A percentile compares a stretch with the other conserved stretches of the same genome.
Conservation (phyloP, 2,888 invertebrate genomes). For the Idaea straminata region DNA sequence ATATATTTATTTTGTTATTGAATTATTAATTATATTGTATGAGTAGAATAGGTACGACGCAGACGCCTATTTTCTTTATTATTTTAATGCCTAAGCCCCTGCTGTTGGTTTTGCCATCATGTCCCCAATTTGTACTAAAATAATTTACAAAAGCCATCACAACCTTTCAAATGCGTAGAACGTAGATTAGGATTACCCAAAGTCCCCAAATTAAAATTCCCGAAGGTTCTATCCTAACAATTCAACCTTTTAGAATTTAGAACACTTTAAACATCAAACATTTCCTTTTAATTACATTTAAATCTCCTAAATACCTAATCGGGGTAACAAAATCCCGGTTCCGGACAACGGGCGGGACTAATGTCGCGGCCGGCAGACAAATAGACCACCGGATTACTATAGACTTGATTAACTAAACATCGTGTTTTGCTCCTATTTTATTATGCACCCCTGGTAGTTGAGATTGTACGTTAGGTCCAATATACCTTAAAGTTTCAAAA, state of each 20-base stretch:
- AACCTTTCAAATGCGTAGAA: constrained; percentile 10
- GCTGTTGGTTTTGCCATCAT: not conserved
- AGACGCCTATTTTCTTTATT: too few species aligned
- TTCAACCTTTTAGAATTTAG: constrained; percentile 28
- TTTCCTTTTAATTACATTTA: constrained; percentile 32
- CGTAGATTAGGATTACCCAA: constrained; percentile 22
- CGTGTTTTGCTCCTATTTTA: constrained; percentile 59
- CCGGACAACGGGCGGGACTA: constrained; percentile 57
- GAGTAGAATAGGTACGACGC: too few species aligned
- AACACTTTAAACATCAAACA: constrained; percentile 31
- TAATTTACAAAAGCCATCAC: not conserved
- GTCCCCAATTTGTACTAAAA: not conserved
- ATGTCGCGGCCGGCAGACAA: constrained; percentile 70
- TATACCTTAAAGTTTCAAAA: not conserved
- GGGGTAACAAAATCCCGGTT: constrained; percentile 41
- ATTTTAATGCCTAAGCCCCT: too few species aligned
- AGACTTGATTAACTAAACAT: constrained; percentile 72
- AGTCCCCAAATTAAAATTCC: constrained; percentile 13
- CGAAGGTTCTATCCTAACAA: constrained; percentile 4
- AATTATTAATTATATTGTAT: too few species aligned
- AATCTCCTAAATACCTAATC: constrained; percentile 35
- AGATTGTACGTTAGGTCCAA: constrained; percentile 27
- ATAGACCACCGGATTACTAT: constrained; percentile 61
- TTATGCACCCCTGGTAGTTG: constrained; percentile 68
- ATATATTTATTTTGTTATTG: too few species aligned